Conservation (phyloP, 2,797 vertebrate genomes). For the Crax fasciolata region DNA sequence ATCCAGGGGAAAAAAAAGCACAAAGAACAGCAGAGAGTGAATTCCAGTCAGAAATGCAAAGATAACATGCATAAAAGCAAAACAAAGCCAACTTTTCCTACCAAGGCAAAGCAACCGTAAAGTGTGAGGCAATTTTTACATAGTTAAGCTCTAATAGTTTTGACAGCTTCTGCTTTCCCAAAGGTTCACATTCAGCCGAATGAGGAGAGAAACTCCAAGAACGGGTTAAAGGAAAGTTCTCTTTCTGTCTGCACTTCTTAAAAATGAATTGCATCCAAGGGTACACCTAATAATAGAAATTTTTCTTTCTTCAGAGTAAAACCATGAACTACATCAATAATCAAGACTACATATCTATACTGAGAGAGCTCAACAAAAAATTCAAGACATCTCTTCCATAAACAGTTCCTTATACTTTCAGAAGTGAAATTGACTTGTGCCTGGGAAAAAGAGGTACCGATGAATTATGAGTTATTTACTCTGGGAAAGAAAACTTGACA, state of each 20-base stretch:
- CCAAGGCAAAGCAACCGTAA: neutral
- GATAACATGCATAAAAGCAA: neutral
- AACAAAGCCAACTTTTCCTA: neutral
- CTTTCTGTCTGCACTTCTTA: neutral
- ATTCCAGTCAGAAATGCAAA: conserved; percentile 25
- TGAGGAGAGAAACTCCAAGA: neutral
- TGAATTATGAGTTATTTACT: conserved; percentile 21
- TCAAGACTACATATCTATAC: neutral
- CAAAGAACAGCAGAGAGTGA: neutral
- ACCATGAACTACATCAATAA: conserved; percentile 12
- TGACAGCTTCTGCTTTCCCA: neutral
- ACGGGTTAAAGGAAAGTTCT: neutral
- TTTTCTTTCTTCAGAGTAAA: conserved; percentile 5
- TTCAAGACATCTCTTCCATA: conserved; percentile 41
- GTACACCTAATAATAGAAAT: conserved; percentile 30
- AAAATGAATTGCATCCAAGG: neutral
- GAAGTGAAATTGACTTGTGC: neutral
- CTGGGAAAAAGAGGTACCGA: conserved; percentile 38
- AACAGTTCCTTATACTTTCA: conserved; percentile 41
- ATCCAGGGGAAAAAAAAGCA: neutral
- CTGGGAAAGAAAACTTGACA: conserved; percentile 11
- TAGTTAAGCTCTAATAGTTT: neutral
- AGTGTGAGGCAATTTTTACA: neutral
- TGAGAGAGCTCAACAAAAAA: conserved; percentile 36
- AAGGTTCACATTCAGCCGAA: neutral